Conservation (phyloP, 2,888 invertebrate genomes). For the Peribatodes rhomboidaria region DNA sequence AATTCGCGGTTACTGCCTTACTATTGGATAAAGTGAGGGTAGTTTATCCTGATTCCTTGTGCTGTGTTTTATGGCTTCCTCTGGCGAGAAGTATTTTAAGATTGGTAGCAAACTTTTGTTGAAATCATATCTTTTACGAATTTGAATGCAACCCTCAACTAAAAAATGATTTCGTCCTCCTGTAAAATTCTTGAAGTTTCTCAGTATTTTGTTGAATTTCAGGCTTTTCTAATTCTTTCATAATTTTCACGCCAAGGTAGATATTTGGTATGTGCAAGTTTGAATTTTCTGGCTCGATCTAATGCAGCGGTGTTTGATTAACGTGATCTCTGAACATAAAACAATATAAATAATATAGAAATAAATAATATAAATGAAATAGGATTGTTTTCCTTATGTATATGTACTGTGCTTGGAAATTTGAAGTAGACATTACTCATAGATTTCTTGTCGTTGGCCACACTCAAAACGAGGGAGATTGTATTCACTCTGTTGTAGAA, state of each 20-base stretch:
- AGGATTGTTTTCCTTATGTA: constrained; percentile 28
- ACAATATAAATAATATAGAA: too few species aligned
- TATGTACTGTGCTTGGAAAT: constrained; percentile 20
- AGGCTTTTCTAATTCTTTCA: neutral
- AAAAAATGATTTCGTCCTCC: neutral
- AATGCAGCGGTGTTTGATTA: neutral
- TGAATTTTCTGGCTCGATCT: too few species aligned
- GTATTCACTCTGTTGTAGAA: constrained; percentile 14
- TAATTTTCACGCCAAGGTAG: too few species aligned
- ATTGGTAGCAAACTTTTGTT: neutral
- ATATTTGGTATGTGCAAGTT: neutral
- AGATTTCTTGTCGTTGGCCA: constrained; percentile 27
- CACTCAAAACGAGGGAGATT: constrained; percentile 29
- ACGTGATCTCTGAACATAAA: neutral
- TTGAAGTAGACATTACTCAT: constrained; percentile 28
- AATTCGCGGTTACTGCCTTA: constrained; percentile 17
- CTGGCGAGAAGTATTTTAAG: constrained; percentile 15
- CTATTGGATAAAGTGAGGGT: constrained; percentile 23
- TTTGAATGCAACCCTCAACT: constrained; percentile 1
- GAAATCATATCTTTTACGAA: constrained; percentile 7
- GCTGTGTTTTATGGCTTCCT: constrained; percentile 18
- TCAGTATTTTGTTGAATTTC: neutral
- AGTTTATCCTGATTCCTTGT: constrained; percentile 6
- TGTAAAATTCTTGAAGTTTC: constrained; percentile 2
- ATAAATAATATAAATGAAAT: too few species aligned